Base-by-base conservation (phyloP, 2,888 invertebrate species). In the Geotrupes spiniger region DNA sequence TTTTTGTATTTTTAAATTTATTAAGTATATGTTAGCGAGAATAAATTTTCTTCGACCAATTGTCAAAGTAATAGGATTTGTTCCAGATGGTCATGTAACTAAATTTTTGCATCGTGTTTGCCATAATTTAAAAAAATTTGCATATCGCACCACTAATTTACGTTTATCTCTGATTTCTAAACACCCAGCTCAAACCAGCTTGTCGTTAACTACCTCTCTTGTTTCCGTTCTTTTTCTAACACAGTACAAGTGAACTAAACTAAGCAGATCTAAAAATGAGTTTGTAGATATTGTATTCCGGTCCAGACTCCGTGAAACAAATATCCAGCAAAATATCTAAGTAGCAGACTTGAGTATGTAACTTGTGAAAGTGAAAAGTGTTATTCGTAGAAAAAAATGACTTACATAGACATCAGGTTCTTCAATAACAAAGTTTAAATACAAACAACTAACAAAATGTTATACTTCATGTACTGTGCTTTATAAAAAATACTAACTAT, bases 111-210 rank as follows among this genome's bases (percentile, higher is more conserved):
- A 51, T 51, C 47, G 43, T 51, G 38, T 51, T 31, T 27, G 28
- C 36, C 17, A n/a, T 38, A 17, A 12, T 38, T 38, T 17, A 25
- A n/a, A 38, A 38, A 38, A 16, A 37, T 48, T 48, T 48, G 48
- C 44, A 44, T 44, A 21, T 46, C 36, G 46, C 49, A 49, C 42
- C 49, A 45, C 40, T 45, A 49, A 45, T 11, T 45, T 41, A 44
- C 41, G 8, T 9, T 2, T 17, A 38, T 11, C n/a, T 21, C 25
- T 38, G 38, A 58, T 58, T 61, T 62, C 63, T 64, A 62, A 63
- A 72, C 74, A 74, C 74, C 75, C 75, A 75, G 74, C 74, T 75
- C 75, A 74, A 75, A 75, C 72, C 74, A 74, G 69, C 71, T 65
- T 68, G 57, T 60, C 60, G 59, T 72, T 49, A 46, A 48, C 50